Percentiles rank a stretch among this genome's conserved stretches.
Evolutionary conservation across 2,113 vertebrate species (phyloP).

Genomic region (Ceyx margarethae): DNA sequence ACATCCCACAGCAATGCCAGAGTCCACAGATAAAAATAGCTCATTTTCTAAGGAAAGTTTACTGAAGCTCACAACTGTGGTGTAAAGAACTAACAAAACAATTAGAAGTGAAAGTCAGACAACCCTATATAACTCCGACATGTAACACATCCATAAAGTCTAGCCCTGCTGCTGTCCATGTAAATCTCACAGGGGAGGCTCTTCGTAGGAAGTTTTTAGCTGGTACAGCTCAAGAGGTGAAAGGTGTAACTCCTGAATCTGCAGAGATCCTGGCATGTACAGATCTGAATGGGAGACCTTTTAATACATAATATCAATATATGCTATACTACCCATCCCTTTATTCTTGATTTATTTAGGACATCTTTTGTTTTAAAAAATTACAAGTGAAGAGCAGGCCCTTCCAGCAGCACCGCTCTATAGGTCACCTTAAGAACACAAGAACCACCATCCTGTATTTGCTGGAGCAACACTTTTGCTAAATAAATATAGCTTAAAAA

Average conservation of each 20-base stretch:
- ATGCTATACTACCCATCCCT: not conserved
- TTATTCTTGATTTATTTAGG: not conserved
- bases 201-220: not conserved
- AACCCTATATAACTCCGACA: not conserved
- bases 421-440: not conserved
- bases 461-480: not conserved
- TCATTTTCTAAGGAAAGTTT: not conserved
- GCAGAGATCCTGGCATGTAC: accelerated
- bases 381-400: not conserved
- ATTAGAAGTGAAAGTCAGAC: not conserved
- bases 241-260: not conserved
- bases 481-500: not conserved
- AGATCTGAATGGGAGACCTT: not conserved
- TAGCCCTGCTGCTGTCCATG: accelerated
- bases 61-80: not conserved
- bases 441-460: not conserved
- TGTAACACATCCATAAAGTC: not conserved
- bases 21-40: not conserved
- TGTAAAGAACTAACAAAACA: not conserved
- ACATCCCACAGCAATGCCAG: not conserved
- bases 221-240: not conserved
- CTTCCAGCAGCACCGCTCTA: not conserved
- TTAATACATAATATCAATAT: not conserved
- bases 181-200: not conserved
- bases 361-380: not conserved